A percentile compares a stretch with the other conserved stretches of the same genome.
Conservation (phyloP, 2,113 vertebrate genomes). For the Seriola rivoliana region DNA sequence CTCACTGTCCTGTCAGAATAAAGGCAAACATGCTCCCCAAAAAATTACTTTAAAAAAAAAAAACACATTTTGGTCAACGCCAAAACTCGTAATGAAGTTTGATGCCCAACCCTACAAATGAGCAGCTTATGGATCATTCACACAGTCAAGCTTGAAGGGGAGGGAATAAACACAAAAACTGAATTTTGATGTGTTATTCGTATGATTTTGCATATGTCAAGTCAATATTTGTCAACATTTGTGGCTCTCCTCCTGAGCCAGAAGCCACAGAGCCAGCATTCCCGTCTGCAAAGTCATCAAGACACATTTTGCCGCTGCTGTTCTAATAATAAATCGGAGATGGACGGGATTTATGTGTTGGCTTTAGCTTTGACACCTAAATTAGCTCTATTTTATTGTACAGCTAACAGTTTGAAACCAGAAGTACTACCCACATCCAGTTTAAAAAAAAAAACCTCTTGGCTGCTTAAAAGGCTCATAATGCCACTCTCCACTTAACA, state of each 20-base stretch:
- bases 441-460: conserved; percentile 7
- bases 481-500: conserved; percentile 28
- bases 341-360: conserved; percentile 25
- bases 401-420: conserved; percentile 31
- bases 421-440: conserved; percentile 17
- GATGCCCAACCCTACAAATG: not conserved
- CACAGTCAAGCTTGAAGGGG: not conserved
- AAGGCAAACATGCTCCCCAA: no score
- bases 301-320: conserved; percentile 9
- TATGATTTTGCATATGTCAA: not conserved
- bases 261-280: conserved; percentile 7
- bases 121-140: not conserved
- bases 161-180: not conserved
- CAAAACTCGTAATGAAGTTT: not conserved
- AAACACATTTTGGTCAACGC: no score
- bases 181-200: not conserved
- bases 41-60: no score
- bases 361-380: conserved; percentile 45
- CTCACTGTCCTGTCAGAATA: no score
- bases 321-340: conserved; percentile 35
- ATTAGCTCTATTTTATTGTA: conserved; percentile 46
- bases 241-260: not conserved
- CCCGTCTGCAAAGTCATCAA: conserved; percentile 29
- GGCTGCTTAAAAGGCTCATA: conserved; percentile 21
- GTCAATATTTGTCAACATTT: conserved; percentile 4